Percentiles rank a stretch among this genome's conserved stretches.
Evolutionary conservation across 1,140 invertebrate species (phyloP).

Genomic region (Pygmarrhopalites habei): DNA sequence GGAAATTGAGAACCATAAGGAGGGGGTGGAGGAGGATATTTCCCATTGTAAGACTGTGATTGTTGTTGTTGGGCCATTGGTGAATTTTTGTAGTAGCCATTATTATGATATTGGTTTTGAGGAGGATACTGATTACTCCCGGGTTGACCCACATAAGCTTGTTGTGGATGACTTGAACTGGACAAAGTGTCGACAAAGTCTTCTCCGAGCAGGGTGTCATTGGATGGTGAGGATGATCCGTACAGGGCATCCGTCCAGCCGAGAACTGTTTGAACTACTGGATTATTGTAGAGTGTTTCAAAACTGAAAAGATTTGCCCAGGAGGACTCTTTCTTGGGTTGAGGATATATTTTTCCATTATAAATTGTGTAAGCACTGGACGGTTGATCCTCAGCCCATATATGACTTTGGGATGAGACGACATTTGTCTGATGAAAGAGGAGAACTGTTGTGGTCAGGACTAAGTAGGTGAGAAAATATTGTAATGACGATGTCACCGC

Average conservation of each 20-base stretch:
- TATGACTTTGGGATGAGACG: neutral
- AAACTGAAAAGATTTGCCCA: neutral
- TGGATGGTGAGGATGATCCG: neutral
- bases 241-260: neutral
- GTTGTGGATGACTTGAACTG: neutral
- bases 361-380: slow-evolving; percentile 5
- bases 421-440: too few species aligned
- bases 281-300: neutral
- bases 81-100: too few species aligned
- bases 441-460: too few species aligned
- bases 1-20: neutral
- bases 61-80: too few species aligned
- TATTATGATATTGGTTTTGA: too few species aligned
- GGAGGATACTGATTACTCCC: too few species aligned
- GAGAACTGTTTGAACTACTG: neutral
- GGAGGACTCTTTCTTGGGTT: neutral
- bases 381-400: slow-evolving; percentile 1
- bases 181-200: neutral
- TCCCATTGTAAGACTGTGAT: too few species aligned
- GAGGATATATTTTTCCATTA: slow-evolving; percentile 17
- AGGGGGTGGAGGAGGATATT: neutral
- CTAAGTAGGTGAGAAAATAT: too few species aligned
- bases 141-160: neutral
- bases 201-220: neutral
- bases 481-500: too few species aligned